A percentile compares a stretch with the other conserved stretches of the same genome.
These are phyloP conservation scores for Mizuhopecten yessoensis DNA, from an alignment of 1,140 invertebrate species.

Conservation along the genomic window DNA sequence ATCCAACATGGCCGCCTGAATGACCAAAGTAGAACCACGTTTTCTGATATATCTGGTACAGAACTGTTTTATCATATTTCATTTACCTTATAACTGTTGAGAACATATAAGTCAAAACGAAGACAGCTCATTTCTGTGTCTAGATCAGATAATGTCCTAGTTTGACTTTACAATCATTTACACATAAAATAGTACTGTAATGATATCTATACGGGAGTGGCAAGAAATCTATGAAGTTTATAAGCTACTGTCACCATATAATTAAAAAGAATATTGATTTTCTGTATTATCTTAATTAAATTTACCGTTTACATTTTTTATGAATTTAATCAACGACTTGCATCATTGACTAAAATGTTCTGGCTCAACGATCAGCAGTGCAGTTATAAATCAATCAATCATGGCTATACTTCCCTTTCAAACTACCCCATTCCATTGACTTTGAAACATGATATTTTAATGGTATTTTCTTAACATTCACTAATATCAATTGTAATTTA, in stretches of 20 bases:
- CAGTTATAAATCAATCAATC: background rate
- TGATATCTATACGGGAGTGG: background rate
- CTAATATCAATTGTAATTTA: background rate
- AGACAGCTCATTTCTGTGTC: background rate
- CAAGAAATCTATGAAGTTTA: too few species aligned
- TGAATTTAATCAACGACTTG: background rate
- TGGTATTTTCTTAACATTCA: background rate
- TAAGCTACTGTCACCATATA: too few species aligned
- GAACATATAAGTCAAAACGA: background rate
- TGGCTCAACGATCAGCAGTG: too few species aligned
- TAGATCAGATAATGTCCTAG: background rate
- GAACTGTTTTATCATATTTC: background rate
- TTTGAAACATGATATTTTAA: background rate
- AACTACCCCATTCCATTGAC: background rate
- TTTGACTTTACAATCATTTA: background rate
- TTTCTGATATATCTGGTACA: background rate
- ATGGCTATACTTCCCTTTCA: background rate
- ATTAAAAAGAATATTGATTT: too few species aligned
- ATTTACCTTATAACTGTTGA: background rate
- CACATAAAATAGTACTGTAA: background rate
- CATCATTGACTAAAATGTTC: background rate
- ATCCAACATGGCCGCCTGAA: background rate
- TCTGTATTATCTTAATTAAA: too few species aligned
- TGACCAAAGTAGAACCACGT: background rate
- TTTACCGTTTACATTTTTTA: background rate